Percentiles rank a stretch among this genome's conserved stretches.
phyloP scores from a whole-genome alignment of 1,140 invertebrate genomes.

The Galleria mellonella region DNA sequence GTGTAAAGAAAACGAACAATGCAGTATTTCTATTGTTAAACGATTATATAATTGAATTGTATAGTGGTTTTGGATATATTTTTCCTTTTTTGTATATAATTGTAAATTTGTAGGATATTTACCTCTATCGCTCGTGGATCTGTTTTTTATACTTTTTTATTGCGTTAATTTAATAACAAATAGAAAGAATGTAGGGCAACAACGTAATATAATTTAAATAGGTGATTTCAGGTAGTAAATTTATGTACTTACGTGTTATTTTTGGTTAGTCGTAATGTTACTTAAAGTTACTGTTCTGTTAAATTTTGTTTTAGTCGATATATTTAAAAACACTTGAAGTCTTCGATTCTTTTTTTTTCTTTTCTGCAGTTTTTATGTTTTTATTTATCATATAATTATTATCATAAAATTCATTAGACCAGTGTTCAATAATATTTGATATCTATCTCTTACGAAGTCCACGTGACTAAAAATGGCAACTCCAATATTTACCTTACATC shows the following conservation, averaged over 20 bases:
- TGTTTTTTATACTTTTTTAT: constrained; percentile 54
- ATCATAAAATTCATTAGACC: too few relatives aligned
- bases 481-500: background rate
- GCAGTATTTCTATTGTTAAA: constrained; percentile 52
- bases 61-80: constrained; percentile 58
- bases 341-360: too few relatives aligned
- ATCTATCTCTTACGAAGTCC: too few relatives aligned
- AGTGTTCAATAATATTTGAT: too few relatives aligned
- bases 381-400: too few relatives aligned
- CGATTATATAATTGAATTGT: constrained; percentile 36
- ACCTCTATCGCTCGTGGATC: constrained; percentile 43
- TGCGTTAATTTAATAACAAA: constrained; percentile 7
- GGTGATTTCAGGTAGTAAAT: constrained; percentile 15
- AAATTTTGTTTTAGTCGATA: background rate
- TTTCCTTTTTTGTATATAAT: constrained; percentile 62
- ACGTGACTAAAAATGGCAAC: too few relatives aligned
- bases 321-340: too few relatives aligned
- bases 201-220: constrained; percentile 12
- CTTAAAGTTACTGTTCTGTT: constrained; percentile 11
- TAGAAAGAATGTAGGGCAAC: constrained; percentile 14
- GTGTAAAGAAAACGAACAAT: constrained; percentile 40
- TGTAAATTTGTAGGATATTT: constrained; percentile 65
- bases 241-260: constrained; percentile 23
- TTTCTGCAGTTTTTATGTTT: too few relatives aligned
- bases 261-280: constrained; percentile 14